Evolutionary conservation across 2,113 vertebrate genomes (phyloP).

Genomic region (Cyanistes caeruleus): DNA sequence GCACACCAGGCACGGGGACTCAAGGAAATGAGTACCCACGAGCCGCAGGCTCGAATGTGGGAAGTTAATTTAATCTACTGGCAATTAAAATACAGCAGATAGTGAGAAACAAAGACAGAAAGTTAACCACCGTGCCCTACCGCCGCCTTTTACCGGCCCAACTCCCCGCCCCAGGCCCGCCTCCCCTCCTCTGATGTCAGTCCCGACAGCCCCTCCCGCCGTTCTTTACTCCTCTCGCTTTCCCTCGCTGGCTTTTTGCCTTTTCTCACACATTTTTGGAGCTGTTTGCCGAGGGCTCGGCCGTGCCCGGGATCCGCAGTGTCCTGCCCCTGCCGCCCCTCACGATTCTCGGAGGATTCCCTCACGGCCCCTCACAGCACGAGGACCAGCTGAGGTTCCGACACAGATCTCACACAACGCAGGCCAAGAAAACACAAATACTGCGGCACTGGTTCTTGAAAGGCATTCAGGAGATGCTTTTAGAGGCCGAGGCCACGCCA

Average conservation of each 20-base stretch:
- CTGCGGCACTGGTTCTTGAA: background rate
- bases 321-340: background rate
- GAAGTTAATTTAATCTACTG: background rate
- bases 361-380: background rate
- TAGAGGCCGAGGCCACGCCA: accelerated
- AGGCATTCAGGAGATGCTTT: background rate
- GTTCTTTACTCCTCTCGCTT: accelerated
- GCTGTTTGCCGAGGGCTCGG: background rate
- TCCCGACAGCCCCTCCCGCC: background rate
- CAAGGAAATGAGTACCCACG: background rate
- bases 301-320: background rate
- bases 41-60: background rate
- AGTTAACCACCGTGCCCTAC: too few relatives aligned
- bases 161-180: background rate
- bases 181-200: background rate
- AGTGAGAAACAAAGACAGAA: background rate
- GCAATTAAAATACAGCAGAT: background rate
- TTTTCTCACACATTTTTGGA: background rate
- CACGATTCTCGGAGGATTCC: background rate
- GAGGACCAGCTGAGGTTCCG: background rate
- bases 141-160: background rate
- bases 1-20: background rate
- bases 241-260: background rate
- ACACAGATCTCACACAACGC: background rate
- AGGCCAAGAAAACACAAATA: background rate